Evolutionary conservation across 2,888 invertebrate species (phyloP).

Genomic region (Melitaea athalia): DNA sequence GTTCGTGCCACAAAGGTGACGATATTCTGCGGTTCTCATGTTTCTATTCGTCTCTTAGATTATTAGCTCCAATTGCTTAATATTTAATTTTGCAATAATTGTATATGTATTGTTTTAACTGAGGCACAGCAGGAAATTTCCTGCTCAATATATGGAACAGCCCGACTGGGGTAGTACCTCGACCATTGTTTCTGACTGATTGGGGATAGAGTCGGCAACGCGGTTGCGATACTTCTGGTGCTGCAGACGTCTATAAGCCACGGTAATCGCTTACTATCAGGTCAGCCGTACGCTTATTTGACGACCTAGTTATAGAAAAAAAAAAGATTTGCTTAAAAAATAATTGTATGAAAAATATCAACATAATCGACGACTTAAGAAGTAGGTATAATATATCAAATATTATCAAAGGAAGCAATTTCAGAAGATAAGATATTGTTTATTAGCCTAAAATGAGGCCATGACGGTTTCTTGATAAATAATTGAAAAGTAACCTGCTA

Average conservation of each 20-base stretch:
- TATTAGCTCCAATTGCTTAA: background rate
- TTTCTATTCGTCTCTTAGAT: background rate
- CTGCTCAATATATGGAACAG: too few species aligned
- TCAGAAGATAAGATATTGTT: background rate
- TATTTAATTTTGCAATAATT: background rate
- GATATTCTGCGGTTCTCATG: slow-evolving; percentile 5
- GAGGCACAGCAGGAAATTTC: too few species aligned
- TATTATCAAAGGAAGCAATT: background rate
- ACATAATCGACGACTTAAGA: background rate
- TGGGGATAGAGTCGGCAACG: too few species aligned
- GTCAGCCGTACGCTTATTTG: too few species aligned
- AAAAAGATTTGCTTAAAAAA: background rate
- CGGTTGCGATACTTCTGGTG: too few species aligned
- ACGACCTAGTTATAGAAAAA: background rate
- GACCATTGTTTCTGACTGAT: too few species aligned
- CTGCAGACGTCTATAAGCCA: too few species aligned
- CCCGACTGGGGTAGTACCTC: too few species aligned
- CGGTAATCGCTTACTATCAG: too few species aligned
- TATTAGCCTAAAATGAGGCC: background rate
- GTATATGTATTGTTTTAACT: too few species aligned
- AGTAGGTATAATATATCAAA: background rate
- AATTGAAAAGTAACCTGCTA: background rate
- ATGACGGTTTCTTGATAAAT: background rate
- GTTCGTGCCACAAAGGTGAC: slow-evolving; percentile 4
- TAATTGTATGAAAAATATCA: background rate